A percentile compares a stretch with the other conserved stretches of the same genome.
These are phyloP conservation scores for Oryctes rhinoceros DNA, from an alignment of 1,140 invertebrate species.

Conservation along the genomic window DNA sequence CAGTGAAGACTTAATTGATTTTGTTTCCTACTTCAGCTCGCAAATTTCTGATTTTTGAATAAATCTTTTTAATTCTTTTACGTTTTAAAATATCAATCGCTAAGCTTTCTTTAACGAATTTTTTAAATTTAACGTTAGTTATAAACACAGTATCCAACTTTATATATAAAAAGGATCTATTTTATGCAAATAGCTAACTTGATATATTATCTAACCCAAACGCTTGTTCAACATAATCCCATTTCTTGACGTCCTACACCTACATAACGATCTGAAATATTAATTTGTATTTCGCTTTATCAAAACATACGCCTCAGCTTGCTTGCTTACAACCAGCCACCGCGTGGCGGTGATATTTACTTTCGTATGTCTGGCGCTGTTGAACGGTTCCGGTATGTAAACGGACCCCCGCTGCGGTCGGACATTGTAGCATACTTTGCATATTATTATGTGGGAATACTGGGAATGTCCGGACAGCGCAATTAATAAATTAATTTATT, in stretches of 20 bases:
- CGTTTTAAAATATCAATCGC: no score
- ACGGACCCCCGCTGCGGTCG: constrained; percentile 21
- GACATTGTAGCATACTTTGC: constrained; percentile 37
- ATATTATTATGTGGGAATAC: constrained; percentile 19
- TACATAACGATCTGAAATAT: constrained; percentile 24
- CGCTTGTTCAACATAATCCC: background rate
- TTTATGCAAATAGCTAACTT: no score
- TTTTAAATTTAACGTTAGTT: no score
- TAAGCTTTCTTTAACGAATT: no score
- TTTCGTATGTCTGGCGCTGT: background rate
- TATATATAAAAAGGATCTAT: no score
- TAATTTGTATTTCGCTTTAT: background rate
- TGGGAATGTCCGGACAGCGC: constrained; percentile 1
- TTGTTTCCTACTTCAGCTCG: no score
- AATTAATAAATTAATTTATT: constrained; percentile 43
- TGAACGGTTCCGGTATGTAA: constrained; percentile 24
- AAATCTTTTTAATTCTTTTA: no score
- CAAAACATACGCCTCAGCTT: background rate
- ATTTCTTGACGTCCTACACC: background rate
- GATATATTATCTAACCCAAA: background rate
- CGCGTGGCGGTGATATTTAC: background rate
- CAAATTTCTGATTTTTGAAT: no score
- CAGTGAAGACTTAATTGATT: no score
- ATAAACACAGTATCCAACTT: no score
- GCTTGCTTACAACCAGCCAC: background rate